Percentiles rank a stretch among this genome's conserved stretches.
Conservation (phyloP, 2,888 invertebrate genomes). For the Eueremaeus valkanovi region DNA sequence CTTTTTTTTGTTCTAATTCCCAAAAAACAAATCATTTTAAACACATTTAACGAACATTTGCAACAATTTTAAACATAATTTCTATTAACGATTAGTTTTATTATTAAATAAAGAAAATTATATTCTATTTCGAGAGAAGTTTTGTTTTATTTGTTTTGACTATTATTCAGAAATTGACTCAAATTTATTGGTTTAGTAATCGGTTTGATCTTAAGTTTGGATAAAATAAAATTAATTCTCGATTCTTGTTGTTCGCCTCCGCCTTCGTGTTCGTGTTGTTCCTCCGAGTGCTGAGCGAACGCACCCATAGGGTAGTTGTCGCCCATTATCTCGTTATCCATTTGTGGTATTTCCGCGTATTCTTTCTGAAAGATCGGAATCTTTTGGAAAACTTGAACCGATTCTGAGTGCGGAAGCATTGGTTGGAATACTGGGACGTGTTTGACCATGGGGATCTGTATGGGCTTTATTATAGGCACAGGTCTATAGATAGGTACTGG, state of each 20-base stretch:
- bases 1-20: neutral
- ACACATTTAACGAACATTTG: no score
- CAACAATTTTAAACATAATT: no score
- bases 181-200: conserved; percentile 11
- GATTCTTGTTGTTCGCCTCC: neutral
- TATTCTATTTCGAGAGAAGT: neutral
- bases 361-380: conserved; percentile 22
- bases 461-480: neutral
- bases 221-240: neutral
- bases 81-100: neutral
- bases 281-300: no score
- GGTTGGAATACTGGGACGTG: conserved; percentile 10
- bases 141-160: neutral
- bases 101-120: neutral
- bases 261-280: neutral
- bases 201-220: conserved; percentile 1
- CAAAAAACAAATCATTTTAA: neutral
- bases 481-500: conserved; percentile 13
- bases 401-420: neutral
- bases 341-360: neutral
- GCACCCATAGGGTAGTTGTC: neutral
- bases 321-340: neutral
- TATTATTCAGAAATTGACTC: neutral
- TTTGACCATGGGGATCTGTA: neutral
- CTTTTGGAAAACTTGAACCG: neutral